phyloP scores from a whole-genome alignment of 2,797 vertebrate genomes.

The Typhlichthys subterraneus region DNA sequence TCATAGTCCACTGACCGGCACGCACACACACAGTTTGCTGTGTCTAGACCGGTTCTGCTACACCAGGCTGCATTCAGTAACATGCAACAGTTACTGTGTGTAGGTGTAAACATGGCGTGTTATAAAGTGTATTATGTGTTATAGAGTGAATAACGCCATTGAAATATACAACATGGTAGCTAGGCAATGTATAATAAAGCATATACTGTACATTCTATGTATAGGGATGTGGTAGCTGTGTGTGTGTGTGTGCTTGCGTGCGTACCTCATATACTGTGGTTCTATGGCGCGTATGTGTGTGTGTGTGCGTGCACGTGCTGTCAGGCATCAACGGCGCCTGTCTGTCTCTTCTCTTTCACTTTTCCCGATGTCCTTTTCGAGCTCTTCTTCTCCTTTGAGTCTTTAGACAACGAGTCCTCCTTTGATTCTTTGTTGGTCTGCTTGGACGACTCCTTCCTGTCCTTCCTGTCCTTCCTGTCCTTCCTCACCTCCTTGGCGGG shows the following conservation, averaged over 20 bases:
- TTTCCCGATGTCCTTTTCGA: constrained; percentile 61
- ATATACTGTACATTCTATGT: not conserved
- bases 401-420: constrained; percentile 56
- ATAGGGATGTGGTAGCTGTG: not conserved
- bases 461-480: constrained; percentile 50
- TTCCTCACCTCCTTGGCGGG: constrained; percentile 50
- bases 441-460: constrained; percentile 51
- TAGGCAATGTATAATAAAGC: constrained; percentile 29
- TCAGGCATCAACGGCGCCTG: constrained; percentile 66
- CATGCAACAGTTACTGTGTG: not conserved
- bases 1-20: constrained; percentile 31
- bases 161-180: constrained; percentile 22
- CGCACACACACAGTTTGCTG: not conserved
- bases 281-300: not conserved
- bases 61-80: too few relatives aligned
- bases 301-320: constrained; percentile 12
- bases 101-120: constrained; percentile 40
- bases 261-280: too few relatives aligned
- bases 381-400: constrained; percentile 66
- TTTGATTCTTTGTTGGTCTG: constrained; percentile 56
- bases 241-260: constrained; percentile 2
- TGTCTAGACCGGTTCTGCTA: constrained; percentile 7
- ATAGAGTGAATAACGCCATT: constrained; percentile 37
- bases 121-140: constrained; percentile 38
- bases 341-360: constrained; percentile 76